Base-by-base conservation (phyloP, 2,888 invertebrate species). In the Dynastes tityus region DNA sequence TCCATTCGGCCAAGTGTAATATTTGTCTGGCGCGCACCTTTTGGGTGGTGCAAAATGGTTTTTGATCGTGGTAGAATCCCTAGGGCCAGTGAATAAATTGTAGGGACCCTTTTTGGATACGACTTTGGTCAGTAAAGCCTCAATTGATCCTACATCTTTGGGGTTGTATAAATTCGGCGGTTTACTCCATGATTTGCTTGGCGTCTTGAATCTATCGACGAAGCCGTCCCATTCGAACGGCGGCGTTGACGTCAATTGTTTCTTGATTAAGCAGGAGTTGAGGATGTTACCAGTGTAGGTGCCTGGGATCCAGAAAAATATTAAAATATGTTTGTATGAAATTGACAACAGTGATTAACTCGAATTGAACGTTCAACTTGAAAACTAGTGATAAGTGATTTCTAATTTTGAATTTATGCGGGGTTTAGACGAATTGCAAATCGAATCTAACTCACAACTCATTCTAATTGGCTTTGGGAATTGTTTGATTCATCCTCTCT, bases 11-110 rank as follows among this genome's bases (percentile, higher is more conserved):
- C 76, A 82, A 16, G 83, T 83, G 37, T 86, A 82, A 78, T 85
- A 87, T 63, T 84, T 85, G n/a, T 87, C 86, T 0, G 87, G 87
- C 0, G 83, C 79, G 29, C 80, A 82, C 74, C 81, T 81, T 4
- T 78, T 80, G 0, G 85, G 77, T 1, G 87, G 88, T 13, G 87
- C 88, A 78, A 91, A 91, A 84, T 91, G 89, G 82, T 91, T 91
- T 83, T 91, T 91, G 13, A 91, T 90, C 0, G 91, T 89, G 2
- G 86, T 88, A 0, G 82, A 87, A 81, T 91, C 91, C 67, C 92
- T 87, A 45, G 87, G 88, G 0, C 91, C 92, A 0, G 91, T 91
- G 79, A 89, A 89, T 9, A 85, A 80, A 77, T 88, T 87, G 78
- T 89, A 89, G 0, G 88, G 89, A 0, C 88, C 88, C 75, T 86